Evolutionary conservation across 2,888 invertebrate genomes (phyloP), one percentile per base, ranked within the genome.

Genomic region (Apoda limacodes): DNA sequence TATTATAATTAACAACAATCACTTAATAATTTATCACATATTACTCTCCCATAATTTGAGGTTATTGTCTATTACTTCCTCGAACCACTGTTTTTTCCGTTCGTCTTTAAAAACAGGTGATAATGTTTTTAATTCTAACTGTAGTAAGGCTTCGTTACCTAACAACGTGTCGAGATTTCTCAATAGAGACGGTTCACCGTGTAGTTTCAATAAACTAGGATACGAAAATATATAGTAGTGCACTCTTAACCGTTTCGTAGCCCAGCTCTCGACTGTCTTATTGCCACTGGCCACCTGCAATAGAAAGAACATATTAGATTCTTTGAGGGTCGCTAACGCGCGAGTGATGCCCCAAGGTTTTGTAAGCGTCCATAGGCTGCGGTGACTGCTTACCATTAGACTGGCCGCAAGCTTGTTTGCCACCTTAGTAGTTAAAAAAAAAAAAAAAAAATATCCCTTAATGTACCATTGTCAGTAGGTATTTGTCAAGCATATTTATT

Each of bases 11-110:
- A n/a, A n/a, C n/a, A n/a, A n/a, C n/a, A n/a, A n/a, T n/a, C n/a
- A n/a, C n/a, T n/a, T n/a, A n/a, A 17, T 6, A 5, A 17, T 6
- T 17, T 21, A 67, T 86, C 85, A 89, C 86, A 93, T 90, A 68
- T 94, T 94, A 53, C 89, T 88, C 70, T 94, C 93, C 92, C 93
- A 93, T 42, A 94, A 75, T 70, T 92, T 93, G 68, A 93, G 85
- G 72, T 91, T 90, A 83, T 94, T 94, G 72, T 93, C 92, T 61
- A 94, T 84, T 35, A 93, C 90, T 78, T 93, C 93, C 47, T 90
- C 87, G 62, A 93, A 94, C 92, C 93, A 94, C 58, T 86, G 83
- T 50, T 87, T 84, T 61, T 91, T 90, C 22, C 83, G 80, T 3
- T 82, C 82, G 47, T 92, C 89, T 46, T 88, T 88, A 61, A 94